Evolutionary conservation across 2,888 invertebrate species (phyloP).

Genomic region (Euzophera pinguis): DNA sequence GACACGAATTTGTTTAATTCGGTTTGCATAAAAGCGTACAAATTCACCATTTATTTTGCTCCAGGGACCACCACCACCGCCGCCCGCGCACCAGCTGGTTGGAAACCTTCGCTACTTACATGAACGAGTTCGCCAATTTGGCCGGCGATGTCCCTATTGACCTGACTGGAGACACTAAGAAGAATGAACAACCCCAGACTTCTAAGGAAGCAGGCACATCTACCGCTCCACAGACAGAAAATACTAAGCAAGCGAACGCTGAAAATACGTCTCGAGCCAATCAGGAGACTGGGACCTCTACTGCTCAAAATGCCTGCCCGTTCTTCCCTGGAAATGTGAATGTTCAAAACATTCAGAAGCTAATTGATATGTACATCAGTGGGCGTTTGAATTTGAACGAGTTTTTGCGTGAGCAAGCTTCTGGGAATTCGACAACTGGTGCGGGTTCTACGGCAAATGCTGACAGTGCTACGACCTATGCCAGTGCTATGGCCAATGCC

Average conservation of each 20-base stretch:
- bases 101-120: conserved; percentile 66
- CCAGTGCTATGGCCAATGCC: conserved; percentile 1
- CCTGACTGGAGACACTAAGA: not conserved
- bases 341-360: conserved; percentile 27
- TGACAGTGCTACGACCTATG: conserved; percentile 10
- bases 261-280: conserved; percentile 14
- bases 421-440: not conserved
- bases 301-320: conserved; percentile 18
- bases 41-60: not conserved
- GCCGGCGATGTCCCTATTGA: conserved; percentile 54
- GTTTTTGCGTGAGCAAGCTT: not conserved
- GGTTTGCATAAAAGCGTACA: no score
- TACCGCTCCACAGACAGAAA: conserved; percentile 25
- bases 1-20: no score
- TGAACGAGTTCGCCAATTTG: conserved; percentile 77
- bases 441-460: conserved; percentile 14
- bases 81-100: conserved; percentile 60
- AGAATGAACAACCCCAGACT: not conserved
- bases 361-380: conserved; percentile 25
- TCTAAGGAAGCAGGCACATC: conserved; percentile 24
- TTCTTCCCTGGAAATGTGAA: conserved; percentile 21
- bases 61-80: conserved; percentile 36
- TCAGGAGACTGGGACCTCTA: conserved; percentile 22
- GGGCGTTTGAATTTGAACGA: conserved; percentile 15
- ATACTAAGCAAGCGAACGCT: conserved; percentile 12